Evolutionary conservation across 1,140 invertebrate species (phyloP).

Genomic region (Rhyzopertha dominica): DNA sequence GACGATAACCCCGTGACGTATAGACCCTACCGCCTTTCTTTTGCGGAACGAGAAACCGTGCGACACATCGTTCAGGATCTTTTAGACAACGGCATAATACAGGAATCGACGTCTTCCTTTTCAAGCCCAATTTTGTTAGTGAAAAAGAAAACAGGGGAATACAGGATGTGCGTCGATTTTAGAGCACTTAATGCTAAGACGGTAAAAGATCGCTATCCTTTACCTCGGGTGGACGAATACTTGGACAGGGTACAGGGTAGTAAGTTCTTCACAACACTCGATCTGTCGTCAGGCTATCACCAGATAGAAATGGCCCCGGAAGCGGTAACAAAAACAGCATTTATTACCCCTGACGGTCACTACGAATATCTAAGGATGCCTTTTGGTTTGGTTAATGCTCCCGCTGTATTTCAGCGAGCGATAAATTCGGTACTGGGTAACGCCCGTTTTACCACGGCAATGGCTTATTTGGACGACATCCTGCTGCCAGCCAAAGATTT

Average conservation of each 20-base stretch:
- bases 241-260: constrained; percentile 37
- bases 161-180: constrained; percentile 29
- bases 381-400: constrained; percentile 44
- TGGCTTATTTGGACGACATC: constrained; percentile 41
- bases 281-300: constrained; percentile 46
- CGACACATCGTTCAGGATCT: constrained; percentile 10
- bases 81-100: constrained; percentile 28
- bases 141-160: constrained; percentile 23
- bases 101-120: constrained; percentile 37
- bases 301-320: constrained; percentile 37
- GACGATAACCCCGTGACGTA: neutral
- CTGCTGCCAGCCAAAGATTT: constrained; percentile 9
- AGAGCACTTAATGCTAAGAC: constrained; percentile 28
- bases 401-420: constrained; percentile 42
- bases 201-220: constrained; percentile 22
- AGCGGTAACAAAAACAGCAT: constrained; percentile 37
- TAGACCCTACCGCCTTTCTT: neutral
- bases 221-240: constrained; percentile 35
- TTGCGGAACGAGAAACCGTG: neutral
- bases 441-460: constrained; percentile 25
- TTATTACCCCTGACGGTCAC: constrained; percentile 38
- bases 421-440: constrained; percentile 37
- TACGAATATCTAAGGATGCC: constrained; percentile 46
- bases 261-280: constrained; percentile 46
- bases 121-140: constrained; percentile 25